Conservation (phyloP, 2,113 vertebrate species). For the Datnioides undecimradiatus region DNA sequence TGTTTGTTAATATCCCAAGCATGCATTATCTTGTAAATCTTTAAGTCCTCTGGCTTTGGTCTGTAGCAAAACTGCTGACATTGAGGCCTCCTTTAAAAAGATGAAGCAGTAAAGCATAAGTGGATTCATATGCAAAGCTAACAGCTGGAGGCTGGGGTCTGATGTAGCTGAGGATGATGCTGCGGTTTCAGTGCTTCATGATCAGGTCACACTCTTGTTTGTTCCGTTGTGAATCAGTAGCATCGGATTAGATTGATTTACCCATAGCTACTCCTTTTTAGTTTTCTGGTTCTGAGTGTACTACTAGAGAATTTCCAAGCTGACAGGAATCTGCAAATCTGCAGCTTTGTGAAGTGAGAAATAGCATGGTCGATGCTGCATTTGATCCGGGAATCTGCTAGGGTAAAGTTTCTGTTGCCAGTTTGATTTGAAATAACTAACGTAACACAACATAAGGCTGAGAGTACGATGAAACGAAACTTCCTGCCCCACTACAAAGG, state of each 20-base stretch:
- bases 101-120: neutral
- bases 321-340: neutral
- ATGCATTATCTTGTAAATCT: neutral
- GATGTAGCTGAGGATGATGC: neutral
- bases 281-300: neutral
- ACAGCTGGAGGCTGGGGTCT: constrained; percentile 13
- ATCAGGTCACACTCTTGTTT: neutral
- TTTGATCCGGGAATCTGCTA: neutral
- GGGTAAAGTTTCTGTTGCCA: neutral
- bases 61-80: neutral
- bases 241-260: neutral
- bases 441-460: neutral
- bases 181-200: neutral
- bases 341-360: neutral
- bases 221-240: neutral
- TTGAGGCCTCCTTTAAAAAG: neutral
- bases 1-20: constrained; percentile 11
- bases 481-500: neutral
- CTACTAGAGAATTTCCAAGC: neutral
- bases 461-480: constrained; percentile 3
- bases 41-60: neutral
- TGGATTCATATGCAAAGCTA: neutral
- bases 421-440: neutral
- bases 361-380: neutral
- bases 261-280: neutral